Conservation (phyloP, 1,140 invertebrate species). For the Tenebrio molitor region DNA sequence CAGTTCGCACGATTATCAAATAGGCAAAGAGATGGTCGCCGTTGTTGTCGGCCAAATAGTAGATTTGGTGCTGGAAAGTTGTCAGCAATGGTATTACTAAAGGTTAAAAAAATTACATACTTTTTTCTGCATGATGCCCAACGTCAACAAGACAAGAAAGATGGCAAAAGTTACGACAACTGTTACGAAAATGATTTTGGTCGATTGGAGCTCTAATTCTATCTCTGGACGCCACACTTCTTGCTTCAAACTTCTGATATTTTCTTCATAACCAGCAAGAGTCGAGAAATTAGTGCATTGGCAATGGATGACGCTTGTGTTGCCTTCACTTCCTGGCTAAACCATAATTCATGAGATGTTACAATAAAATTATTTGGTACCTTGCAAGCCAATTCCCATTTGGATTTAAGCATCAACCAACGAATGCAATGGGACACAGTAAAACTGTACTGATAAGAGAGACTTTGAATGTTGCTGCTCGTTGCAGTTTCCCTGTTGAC, state of each 20-base stretch:
- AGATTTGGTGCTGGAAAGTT: neutral
- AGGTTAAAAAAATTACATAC: neutral
- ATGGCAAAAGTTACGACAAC: neutral
- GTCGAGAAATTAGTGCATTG: neutral
- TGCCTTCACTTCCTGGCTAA: neutral
- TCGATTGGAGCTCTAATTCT: slow-evolving; percentile 1
- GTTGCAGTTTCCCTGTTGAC: neutral
- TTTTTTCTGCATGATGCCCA: neutral
- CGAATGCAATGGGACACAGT: too few relatives aligned
- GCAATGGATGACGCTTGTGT: neutral
- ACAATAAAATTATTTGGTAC: neutral
- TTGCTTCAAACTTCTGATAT: neutral
- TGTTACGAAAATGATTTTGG: slow-evolving; percentile 5
- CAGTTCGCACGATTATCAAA: slow-evolving; percentile 9
- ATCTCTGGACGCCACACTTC: neutral
- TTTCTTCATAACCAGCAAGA: neutral
- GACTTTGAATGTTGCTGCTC: too few relatives aligned
- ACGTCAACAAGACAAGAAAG: neutral
- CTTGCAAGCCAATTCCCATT: neutral
- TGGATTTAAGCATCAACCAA: neutral
- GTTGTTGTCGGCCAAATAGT: slow-evolving; percentile 23
- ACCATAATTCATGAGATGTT: neutral
- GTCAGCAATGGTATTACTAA: neutral
- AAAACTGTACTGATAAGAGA: too few relatives aligned
- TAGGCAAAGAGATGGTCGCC: neutral